phyloP scores from a whole-genome alignment of 2,113 vertebrate species.

The Siniperca chuatsi region DNA sequence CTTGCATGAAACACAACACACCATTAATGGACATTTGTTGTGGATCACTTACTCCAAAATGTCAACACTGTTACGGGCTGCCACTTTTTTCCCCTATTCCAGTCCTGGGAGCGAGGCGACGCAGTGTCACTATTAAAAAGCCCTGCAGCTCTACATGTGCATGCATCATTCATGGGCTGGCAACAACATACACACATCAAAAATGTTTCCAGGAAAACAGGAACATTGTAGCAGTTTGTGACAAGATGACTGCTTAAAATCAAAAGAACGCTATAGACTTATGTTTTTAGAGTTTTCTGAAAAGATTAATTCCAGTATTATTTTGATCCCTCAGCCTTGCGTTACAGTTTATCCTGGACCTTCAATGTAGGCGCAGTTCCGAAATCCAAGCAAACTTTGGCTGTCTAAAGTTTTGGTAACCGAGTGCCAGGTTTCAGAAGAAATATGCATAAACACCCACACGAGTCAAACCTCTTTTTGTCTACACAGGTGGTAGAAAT shows the following conservation, averaged over 20 bases:
- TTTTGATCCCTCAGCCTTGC: conserved; percentile 1
- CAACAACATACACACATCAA: not conserved
- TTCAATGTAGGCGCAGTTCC: not conserved
- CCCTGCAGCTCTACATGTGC: conserved; percentile 48
- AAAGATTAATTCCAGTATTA: not conserved
- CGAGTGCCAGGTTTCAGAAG: conserved; percentile 24
- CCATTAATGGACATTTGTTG: conserved; percentile 74
- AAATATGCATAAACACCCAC: conserved; percentile 39
- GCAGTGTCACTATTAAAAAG: conserved; percentile 51
- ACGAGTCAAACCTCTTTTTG: conserved; percentile 7
- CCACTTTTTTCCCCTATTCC: conserved; percentile 33
- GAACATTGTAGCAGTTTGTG: not conserved
- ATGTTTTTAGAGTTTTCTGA: not conserved
- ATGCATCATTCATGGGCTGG: conserved; percentile 61
- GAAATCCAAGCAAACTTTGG: conserved; percentile 30
- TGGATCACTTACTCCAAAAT: conserved; percentile 79
- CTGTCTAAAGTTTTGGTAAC: conserved; percentile 36
- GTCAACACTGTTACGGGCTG: conserved; percentile 71
- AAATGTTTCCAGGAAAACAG: conserved; percentile 16
- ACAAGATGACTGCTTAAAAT: conserved; percentile 3
- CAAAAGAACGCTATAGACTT: not conserved
- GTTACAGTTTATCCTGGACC: conserved; percentile 21
- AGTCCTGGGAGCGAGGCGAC: conserved; percentile 30
- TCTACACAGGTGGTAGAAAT: conserved; percentile 30
- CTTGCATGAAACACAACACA: conserved; percentile 59